phyloP scores from a whole-genome alignment of 2,888 invertebrate genomes.

The Dastarcus helophoroides region DNA sequence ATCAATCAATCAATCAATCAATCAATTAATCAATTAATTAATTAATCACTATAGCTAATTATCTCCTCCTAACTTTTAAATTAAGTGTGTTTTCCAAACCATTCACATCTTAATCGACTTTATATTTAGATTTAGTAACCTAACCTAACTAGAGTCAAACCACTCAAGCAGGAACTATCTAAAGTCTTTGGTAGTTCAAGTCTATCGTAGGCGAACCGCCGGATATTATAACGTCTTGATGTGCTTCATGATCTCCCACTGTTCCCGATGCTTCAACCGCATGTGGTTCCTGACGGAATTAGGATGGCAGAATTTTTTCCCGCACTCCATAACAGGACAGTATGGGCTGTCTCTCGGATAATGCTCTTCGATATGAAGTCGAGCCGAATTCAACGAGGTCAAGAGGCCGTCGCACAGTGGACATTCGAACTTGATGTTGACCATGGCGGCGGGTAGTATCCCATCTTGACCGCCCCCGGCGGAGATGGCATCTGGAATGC shows the following conservation, averaged over 20 bases:
- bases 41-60: too few species aligned
- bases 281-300: slow-evolving; percentile 82
- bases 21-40: too few species aligned
- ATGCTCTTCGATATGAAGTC: slow-evolving; percentile 68
- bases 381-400: slow-evolving; percentile 53
- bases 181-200: slow-evolving; percentile 1
- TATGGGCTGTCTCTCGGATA: slow-evolving; percentile 75
- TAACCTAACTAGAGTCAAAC: too few species aligned
- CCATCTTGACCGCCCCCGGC: slow-evolving; percentile 25
- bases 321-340: slow-evolving; percentile 67
- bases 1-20: too few species aligned
- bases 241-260: slow-evolving; percentile 75
- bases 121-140: too few species aligned
- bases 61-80: too few species aligned
- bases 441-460: slow-evolving; percentile 30
- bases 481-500: slow-evolving; percentile 49
- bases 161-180: too few species aligned
- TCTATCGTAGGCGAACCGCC: neutral
- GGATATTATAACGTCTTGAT: slow-evolving; percentile 8
- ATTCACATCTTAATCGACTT: too few species aligned
- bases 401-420: slow-evolving; percentile 62
- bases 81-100: too few species aligned
- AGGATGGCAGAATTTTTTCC: slow-evolving; percentile 67
- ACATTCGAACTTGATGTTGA: slow-evolving; percentile 45
- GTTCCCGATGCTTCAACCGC: slow-evolving; percentile 69